Evolutionary conservation across 1,140 invertebrate species (phyloP).

Genomic region (Zaprionus davidi): DNA sequence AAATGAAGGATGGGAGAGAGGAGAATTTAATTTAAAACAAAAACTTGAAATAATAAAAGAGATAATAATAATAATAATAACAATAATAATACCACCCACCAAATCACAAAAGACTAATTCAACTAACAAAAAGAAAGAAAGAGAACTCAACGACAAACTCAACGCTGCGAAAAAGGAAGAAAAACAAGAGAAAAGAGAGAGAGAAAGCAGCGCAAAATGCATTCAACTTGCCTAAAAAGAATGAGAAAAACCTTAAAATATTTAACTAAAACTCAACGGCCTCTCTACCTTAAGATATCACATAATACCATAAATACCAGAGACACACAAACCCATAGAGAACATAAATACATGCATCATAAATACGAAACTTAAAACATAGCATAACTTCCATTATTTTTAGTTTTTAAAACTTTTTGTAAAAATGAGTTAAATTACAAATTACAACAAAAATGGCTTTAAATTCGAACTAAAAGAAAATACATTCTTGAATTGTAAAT

Average conservation of each 20-base stretch:
- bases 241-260: slow-evolving; percentile 36
- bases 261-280: slow-evolving; percentile 49
- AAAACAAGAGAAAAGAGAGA: slow-evolving; percentile 4
- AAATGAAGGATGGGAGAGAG: slow-evolving; percentile 3
- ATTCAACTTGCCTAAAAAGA: slow-evolving; percentile 65
- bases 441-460: slow-evolving; percentile 60
- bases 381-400: slow-evolving; percentile 76
- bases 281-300: slow-evolving; percentile 69
- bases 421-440: slow-evolving; percentile 49
- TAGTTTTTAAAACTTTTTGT: slow-evolving; percentile 58
- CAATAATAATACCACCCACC: slow-evolving; percentile 69
- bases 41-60: slow-evolving; percentile 18
- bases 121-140: slow-evolving; percentile 40
- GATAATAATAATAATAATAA: slow-evolving; percentile 34
- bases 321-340: slow-evolving; percentile 38
- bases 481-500: slow-evolving; percentile 78
- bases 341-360: slow-evolving; percentile 31
- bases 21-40: slow-evolving; percentile 26
- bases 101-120: slow-evolving; percentile 81
- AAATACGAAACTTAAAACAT: slow-evolving; percentile 25
- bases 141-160: slow-evolving; percentile 74
- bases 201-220: slow-evolving; percentile 67
- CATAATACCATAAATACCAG: slow-evolving; percentile 13
- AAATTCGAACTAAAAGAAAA: slow-evolving; percentile 63
- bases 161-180: slow-evolving; percentile 58